A percentile compares a stretch with the other conserved stretches of the same genome.
phyloP scores from a whole-genome alignment of 2,888 invertebrate species.

The Erebia ligea region DNA sequence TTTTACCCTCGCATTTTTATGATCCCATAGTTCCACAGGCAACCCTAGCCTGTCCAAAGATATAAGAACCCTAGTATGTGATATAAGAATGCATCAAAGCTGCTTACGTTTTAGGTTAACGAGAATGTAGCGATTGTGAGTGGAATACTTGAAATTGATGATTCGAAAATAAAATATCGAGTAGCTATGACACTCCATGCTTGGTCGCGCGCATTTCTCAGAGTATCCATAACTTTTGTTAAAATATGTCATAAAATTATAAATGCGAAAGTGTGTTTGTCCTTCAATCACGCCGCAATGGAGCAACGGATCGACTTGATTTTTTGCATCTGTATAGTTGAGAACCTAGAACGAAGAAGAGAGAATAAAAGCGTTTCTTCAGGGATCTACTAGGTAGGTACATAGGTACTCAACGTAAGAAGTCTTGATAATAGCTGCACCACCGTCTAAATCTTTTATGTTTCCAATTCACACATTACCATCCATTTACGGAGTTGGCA shows the following conservation, averaged over 20 bases:
- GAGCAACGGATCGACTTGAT: too few species aligned
- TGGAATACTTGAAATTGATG: constrained; percentile 68
- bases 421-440: too few species aligned
- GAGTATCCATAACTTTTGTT: background rate
- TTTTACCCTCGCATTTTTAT: too few species aligned
- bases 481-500: constrained; percentile 43
- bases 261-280: too few species aligned
- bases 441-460: constrained; percentile 29
- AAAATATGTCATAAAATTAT: background rate
- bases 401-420: too few species aligned
- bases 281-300: too few species aligned
- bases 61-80: constrained; percentile 53
- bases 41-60: constrained; percentile 36
- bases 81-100: constrained; percentile 64
- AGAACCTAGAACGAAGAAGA: too few species aligned
- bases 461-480: constrained; percentile 32
- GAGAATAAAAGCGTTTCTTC: too few species aligned
- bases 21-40: background rate
- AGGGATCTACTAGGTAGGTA: too few species aligned
- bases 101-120: constrained; percentile 68
- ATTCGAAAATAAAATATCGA: constrained; percentile 50
- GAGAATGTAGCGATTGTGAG: constrained; percentile 65
- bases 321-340: too few species aligned
- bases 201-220: constrained; percentile 25
- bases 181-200: constrained; percentile 32